A percentile compares a stretch with the other conserved stretches of the same genome.
phyloP scores from a whole-genome alignment of 35 echinoderm and acorn worm genomes.

The Antedon bifida region DNA sequence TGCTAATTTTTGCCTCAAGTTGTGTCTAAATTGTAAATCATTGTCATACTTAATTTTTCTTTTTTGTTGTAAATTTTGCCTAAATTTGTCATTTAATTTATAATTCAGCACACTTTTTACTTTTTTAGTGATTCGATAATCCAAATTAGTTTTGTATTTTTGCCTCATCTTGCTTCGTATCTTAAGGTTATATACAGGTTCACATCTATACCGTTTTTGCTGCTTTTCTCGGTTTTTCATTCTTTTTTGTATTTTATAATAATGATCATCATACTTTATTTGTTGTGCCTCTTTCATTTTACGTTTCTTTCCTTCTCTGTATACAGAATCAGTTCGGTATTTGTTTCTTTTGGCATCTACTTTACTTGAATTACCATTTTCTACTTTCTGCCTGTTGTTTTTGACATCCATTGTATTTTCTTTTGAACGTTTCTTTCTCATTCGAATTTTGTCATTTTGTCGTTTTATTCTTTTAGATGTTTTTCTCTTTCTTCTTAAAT shows the following conservation, averaged over 20 bases:
- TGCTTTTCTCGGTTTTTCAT: neutral
- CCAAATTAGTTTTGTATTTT: neutral
- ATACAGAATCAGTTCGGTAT: neutral
- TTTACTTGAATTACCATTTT: neutral
- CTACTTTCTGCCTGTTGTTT: no score
- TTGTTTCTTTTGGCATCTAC: neutral
- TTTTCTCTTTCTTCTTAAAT: neutral
- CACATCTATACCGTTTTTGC: neutral
- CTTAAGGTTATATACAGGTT: neutral
- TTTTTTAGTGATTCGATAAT: neutral
- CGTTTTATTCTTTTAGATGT: neutral
- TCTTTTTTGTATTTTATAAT: neutral
- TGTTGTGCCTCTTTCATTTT: neutral
- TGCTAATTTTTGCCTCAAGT: neutral
- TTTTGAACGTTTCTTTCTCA: neutral
- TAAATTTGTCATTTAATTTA: neutral
- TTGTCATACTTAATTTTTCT: no score
- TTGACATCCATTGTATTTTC: no score
- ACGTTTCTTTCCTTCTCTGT: constrained; percentile 3
- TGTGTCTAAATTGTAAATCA: no score
- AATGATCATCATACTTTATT: neutral
- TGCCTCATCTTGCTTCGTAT: neutral
- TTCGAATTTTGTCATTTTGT: neutral
- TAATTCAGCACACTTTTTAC: neutral
- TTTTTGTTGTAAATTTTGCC: neutral